phyloP scores from a whole-genome alignment of 1,140 invertebrate species.

The Bombus affinis region DNA sequence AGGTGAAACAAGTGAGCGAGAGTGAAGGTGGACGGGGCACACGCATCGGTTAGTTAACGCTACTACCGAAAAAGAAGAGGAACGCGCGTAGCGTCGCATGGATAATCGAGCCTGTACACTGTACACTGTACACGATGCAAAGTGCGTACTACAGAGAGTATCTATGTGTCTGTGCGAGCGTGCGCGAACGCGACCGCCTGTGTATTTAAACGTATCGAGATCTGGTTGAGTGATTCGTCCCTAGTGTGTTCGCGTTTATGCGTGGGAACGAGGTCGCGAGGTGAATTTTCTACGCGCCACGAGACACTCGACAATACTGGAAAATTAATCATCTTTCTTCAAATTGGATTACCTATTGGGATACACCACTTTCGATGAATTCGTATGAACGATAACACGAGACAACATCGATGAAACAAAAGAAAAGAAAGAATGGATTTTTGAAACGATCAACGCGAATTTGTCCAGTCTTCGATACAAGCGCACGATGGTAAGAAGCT shows the following conservation, averaged over 20 bases:
- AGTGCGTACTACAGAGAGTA: neutral
- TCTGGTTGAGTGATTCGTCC: slow-evolving; percentile 32
- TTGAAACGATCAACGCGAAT: slow-evolving; percentile 8
- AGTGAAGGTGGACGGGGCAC: slow-evolving; percentile 13
- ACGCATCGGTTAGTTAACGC: slow-evolving; percentile 16
- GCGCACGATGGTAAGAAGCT: slow-evolving; percentile 52
- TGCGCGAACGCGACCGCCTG: neutral
- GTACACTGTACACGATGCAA: neutral
- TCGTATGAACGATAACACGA: slow-evolving; percentile 12
- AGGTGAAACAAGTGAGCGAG: neutral
- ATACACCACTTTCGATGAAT: slow-evolving; percentile 23
- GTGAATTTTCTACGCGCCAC: slow-evolving; percentile 51
- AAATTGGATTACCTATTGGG: slow-evolving; percentile 33
- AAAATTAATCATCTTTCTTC: slow-evolving; percentile 32
- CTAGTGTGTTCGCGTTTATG: slow-evolving; percentile 4
- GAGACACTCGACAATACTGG: slow-evolving; percentile 17
- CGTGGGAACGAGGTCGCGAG: slow-evolving; percentile 65
- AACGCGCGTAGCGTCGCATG: neutral
- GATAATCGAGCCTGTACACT: slow-evolving; percentile 13
- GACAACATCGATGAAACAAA: neutral
- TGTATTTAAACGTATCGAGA: slow-evolving; percentile 39
- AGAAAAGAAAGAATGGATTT: slow-evolving; percentile 6
- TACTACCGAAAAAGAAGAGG: slow-evolving; percentile 30
- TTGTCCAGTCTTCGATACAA: slow-evolving; percentile 32
- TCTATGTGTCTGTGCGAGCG: too few species aligned